These are phyloP conservation scores for Borostomias antarcticus DNA, from an alignment of 2,797 vertebrate genomes.

Conservation along the genomic window DNA sequence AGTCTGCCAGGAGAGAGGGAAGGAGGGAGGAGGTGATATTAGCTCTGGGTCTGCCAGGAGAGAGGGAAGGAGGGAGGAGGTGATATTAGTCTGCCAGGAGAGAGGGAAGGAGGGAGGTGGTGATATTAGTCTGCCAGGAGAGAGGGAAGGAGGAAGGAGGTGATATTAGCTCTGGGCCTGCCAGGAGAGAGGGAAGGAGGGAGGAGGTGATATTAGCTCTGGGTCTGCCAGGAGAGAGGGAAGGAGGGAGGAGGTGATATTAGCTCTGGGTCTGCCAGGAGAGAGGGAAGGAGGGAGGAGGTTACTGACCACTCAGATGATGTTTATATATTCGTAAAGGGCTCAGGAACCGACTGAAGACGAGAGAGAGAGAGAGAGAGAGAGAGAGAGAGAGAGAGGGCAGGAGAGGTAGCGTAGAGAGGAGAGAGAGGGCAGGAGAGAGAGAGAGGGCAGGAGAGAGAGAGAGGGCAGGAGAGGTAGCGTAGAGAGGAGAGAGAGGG, in stretches of 20 bases:
- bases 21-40: background rate
- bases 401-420: background rate
- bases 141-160: background rate
- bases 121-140: background rate
- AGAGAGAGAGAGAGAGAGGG: constrained; percentile 3
- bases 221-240: too few species aligned
- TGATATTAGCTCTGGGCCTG: too few species aligned
- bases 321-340: too few species aligned
- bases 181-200: too few species aligned
- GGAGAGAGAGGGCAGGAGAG: background rate
- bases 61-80: background rate
- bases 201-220: too few species aligned
- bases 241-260: too few species aligned
- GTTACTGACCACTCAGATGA: background rate
- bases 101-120: background rate
- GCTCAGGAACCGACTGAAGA: too few species aligned
- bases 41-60: too few species aligned
- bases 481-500: background rate
- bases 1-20: too few species aligned
- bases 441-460: constrained; percentile 11
- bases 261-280: too few species aligned
- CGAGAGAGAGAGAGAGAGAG: constrained; percentile 10
- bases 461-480: background rate
- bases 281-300: background rate
- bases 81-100: too few species aligned